phyloP scores from a whole-genome alignment of 2,888 invertebrate species.

The Icerya purchasi region DNA sequence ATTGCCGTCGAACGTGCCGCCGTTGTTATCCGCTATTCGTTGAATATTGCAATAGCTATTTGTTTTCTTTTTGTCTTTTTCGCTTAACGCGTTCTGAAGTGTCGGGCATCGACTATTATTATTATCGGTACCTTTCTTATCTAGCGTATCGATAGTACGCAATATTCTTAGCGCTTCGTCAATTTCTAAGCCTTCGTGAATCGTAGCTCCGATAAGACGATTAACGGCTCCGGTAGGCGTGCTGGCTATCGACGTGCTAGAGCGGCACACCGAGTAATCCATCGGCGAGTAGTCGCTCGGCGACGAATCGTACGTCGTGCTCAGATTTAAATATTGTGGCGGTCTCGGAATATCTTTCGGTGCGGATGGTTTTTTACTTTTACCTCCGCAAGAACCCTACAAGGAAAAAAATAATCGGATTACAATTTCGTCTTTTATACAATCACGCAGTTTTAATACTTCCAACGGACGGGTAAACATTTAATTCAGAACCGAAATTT shows the following conservation, averaged over 20 bases:
- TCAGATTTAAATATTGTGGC: not conserved
- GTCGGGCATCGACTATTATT: not conserved
- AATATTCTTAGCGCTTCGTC: not conserved
- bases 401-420: no score
- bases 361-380: no score
- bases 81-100: not conserved
- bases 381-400: no score
- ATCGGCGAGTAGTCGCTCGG: not conserved
- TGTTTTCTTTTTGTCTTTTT: not conserved
- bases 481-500: no score
- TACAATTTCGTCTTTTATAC: no score
- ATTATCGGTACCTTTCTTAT: not conserved
- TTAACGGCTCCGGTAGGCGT: not conserved
- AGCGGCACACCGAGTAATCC: no score
- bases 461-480: no score
- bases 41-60: not conserved
- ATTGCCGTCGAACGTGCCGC: not conserved
- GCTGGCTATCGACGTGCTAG: no score
- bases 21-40: not conserved
- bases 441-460: no score
- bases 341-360: conserved; percentile 2
- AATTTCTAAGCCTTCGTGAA: not conserved
- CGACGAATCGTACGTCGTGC: not conserved
- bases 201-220: no score
- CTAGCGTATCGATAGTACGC: not conserved